Percentiles rank a stretch among this genome's conserved stretches.
These are phyloP conservation scores for Acipenser transmontanus DNA, from an alignment of 2,797 vertebrate species.

Conservation along the genomic window DNA sequence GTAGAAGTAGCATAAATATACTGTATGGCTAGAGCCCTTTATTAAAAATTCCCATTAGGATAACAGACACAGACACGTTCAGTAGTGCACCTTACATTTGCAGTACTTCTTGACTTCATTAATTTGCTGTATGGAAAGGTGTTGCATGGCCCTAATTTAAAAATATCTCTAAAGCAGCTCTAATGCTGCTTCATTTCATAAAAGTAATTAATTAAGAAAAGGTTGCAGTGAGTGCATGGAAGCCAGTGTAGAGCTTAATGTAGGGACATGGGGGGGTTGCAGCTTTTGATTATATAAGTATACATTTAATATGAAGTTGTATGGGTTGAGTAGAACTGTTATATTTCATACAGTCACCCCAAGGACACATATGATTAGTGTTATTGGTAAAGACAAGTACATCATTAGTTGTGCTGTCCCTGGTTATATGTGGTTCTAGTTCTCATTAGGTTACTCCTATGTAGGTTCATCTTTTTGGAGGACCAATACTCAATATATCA, in stretches of 20 bases:
- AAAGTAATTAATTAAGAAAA: constrained; percentile 46
- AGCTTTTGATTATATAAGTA: background rate
- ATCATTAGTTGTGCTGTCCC: constrained; percentile 67
- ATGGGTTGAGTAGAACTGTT: no score
- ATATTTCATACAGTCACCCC: constrained; percentile 36
- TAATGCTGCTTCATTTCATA: constrained; percentile 38
- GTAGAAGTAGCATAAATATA: constrained; percentile 84
- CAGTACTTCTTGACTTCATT: constrained; percentile 59
- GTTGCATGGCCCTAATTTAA: constrained; percentile 62
- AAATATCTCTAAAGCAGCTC: constrained; percentile 24
- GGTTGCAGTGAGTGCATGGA: constrained; percentile 37
- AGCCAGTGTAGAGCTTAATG: constrained; percentile 36
- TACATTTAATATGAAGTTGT: no score
- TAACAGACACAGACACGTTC: constrained; percentile 75
- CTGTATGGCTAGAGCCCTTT: constrained; percentile 69
- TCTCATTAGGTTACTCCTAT: constrained; percentile 31
- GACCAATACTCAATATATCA: constrained; percentile 62
- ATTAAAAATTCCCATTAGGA: constrained; percentile 82
- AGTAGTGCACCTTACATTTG: constrained; percentile 66
- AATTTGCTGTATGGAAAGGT: constrained; percentile 77
- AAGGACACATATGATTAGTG: constrained; percentile 67
- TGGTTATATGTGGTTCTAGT: constrained; percentile 47
- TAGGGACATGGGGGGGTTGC: background rate
- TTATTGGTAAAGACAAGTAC: constrained; percentile 73
- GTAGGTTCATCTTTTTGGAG: constrained; percentile 53